Evolutionary conservation across 1,140 invertebrate species (phyloP).

Genomic region (Diprion similis): DNA sequence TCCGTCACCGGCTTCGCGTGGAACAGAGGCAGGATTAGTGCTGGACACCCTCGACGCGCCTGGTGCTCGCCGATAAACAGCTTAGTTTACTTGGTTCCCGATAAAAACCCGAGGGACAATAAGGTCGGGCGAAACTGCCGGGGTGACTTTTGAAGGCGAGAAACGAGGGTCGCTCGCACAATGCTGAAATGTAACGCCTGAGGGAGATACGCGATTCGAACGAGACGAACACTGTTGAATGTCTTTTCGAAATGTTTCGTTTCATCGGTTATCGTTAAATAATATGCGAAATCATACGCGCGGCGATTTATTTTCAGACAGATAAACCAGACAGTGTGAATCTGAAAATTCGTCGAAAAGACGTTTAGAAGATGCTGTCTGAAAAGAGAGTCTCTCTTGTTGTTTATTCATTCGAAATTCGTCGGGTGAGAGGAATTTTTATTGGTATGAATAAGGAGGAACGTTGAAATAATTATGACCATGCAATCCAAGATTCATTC

Average conservation of each 20-base stretch:
- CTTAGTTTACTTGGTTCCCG: constrained; percentile 37
- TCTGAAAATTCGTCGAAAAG: no score
- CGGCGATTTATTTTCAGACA: no score
- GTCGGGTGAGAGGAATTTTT: neutral
- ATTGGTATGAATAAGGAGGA: no score
- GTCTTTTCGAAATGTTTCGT: no score
- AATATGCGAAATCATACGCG: no score
- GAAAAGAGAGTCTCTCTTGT: neutral
- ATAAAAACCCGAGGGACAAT: constrained; percentile 25
- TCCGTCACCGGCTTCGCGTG: no score
- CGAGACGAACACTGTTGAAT: neutral
- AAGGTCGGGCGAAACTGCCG: constrained; percentile 17
- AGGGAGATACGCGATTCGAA: neutral
- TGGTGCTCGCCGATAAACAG: constrained; percentile 43
- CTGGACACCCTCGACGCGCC: constrained; percentile 13
- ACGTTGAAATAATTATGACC: no score
- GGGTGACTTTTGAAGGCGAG: neutral
- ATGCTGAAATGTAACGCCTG: neutral
- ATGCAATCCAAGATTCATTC: no score
- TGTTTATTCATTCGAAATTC: neutral
- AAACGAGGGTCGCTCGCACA: neutral
- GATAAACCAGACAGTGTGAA: no score
- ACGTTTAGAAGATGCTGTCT: neutral
- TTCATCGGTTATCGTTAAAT: no score
- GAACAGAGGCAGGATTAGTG: neutral